Evolutionary conservation across 2,888 invertebrate genomes (phyloP).

Genomic region (Seladonia tumulorum): DNA sequence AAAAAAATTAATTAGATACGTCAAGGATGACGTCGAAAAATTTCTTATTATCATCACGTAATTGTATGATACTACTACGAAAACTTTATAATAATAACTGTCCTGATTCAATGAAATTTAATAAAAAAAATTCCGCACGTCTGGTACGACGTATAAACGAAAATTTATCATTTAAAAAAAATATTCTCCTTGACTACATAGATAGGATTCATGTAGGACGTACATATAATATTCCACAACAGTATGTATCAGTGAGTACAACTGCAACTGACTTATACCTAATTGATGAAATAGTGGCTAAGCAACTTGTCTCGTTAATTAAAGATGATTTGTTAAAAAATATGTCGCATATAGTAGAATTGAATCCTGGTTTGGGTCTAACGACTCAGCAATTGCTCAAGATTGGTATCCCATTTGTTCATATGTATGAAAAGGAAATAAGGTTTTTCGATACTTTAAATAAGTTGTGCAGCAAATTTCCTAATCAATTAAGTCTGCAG

Average conservation of each 20-base stretch:
- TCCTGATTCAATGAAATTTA: background rate
- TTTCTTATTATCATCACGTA: background rate
- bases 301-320: constrained; percentile 82
- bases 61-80: background rate
- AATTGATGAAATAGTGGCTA: constrained; percentile 84
- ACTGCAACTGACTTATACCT: constrained; percentile 84
- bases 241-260: background rate
- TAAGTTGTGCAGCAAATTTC: constrained; percentile 83
- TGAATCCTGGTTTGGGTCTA: constrained; percentile 89
- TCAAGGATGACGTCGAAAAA: constrained; percentile 4
- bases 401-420: constrained; percentile 84
- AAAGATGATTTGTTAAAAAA: constrained; percentile 78
- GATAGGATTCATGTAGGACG: constrained; percentile 13
- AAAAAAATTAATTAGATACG: background rate
- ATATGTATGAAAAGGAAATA: constrained; percentile 87
- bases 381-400: constrained; percentile 87
- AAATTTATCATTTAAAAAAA: background rate
- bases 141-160: too few relatives aligned
- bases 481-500: constrained; percentile 84
- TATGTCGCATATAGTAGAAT: constrained; percentile 86
- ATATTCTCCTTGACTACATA: background rate
- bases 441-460: constrained; percentile 85
- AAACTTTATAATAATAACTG: background rate
- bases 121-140: background rate
- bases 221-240: constrained; percentile 12